Percentiles rank a stretch among this genome's conserved stretches.
These are phyloP conservation scores for Drosophila barbarae DNA, from an alignment of 2,888 invertebrate genomes.

Conservation along the genomic window DNA sequence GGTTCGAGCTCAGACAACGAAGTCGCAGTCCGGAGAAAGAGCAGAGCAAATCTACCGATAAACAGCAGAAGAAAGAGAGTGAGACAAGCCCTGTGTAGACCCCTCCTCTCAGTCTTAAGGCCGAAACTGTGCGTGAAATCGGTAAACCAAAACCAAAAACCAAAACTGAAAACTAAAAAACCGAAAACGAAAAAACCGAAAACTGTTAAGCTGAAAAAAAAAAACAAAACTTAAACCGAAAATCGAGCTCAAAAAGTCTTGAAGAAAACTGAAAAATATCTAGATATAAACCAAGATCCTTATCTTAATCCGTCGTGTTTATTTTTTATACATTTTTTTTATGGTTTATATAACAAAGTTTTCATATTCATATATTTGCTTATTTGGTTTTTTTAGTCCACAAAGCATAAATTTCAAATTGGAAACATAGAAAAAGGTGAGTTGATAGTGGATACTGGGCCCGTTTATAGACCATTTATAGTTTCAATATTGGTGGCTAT, in stretches of 20 bases:
- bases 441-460: constrained; percentile 6
- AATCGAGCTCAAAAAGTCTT: constrained; percentile 26
- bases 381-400: background rate
- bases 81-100: constrained; percentile 5
- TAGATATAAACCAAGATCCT: constrained; percentile 3
- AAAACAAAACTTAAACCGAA: constrained; percentile 30
- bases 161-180: constrained; percentile 35
- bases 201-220: constrained; percentile 14
- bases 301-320: constrained; percentile 13
- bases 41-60: constrained; percentile 7
- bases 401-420: constrained; percentile 30
- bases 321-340: constrained; percentile 19
- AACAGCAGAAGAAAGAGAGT: constrained; percentile 2
- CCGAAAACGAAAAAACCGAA: constrained; percentile 30
- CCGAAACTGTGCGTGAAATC: constrained; percentile 68
- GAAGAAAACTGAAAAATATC: background rate
- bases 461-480: constrained; percentile 6
- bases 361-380: background rate
- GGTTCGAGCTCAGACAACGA: constrained; percentile 57
- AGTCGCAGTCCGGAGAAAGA: constrained; percentile 39
- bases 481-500: constrained; percentile 8
- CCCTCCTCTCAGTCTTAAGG: constrained; percentile 19
- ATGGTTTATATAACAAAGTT: constrained; percentile 24
- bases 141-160: constrained; percentile 54
- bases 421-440: constrained; percentile 23